Evolutionary conservation across 2,113 vertebrate genomes (phyloP).

Genomic region (Numenius arquata): DNA sequence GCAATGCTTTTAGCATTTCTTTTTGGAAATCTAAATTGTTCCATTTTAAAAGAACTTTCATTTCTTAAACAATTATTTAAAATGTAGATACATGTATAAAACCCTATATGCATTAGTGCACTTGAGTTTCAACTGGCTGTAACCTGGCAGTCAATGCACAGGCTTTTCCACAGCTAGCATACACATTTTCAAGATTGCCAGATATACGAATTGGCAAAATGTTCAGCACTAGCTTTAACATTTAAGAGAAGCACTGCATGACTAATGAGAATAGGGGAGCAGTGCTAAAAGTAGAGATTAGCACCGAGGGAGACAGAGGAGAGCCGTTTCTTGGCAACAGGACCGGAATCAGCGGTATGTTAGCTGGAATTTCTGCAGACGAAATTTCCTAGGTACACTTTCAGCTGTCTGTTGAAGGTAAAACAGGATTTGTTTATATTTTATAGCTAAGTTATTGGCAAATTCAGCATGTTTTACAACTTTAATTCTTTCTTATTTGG

Average conservation of each 20-base stretch:
- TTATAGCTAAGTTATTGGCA: not conserved
- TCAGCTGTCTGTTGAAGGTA: not conserved
- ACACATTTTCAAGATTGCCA: not conserved
- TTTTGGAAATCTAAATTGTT: not conserved
- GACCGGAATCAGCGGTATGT: not conserved
- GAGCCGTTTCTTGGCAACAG: constrained; percentile 29
- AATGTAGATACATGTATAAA: not conserved
- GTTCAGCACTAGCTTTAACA: constrained; percentile 9
- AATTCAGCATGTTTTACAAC: not conserved
- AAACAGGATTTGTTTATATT: not conserved
- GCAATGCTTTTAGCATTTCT: not conserved
- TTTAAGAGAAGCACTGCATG: constrained; percentile 40
- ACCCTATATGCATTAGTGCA: not conserved
- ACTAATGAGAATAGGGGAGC: constrained; percentile 34
- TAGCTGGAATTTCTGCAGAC: not conserved
- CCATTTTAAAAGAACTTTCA: not conserved
- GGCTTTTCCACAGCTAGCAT: not conserved
- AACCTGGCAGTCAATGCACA: not conserved
- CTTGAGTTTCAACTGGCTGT: not conserved
- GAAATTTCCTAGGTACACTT: not conserved
- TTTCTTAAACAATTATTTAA: not conserved
- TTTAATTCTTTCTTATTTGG: not conserved
- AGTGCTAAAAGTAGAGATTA: constrained; percentile 51
- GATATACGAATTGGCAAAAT: not conserved
- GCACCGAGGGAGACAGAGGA: constrained; percentile 18